Conservation (phyloP, 2,888 invertebrate genomes). For the Dusona sp. region DNA sequence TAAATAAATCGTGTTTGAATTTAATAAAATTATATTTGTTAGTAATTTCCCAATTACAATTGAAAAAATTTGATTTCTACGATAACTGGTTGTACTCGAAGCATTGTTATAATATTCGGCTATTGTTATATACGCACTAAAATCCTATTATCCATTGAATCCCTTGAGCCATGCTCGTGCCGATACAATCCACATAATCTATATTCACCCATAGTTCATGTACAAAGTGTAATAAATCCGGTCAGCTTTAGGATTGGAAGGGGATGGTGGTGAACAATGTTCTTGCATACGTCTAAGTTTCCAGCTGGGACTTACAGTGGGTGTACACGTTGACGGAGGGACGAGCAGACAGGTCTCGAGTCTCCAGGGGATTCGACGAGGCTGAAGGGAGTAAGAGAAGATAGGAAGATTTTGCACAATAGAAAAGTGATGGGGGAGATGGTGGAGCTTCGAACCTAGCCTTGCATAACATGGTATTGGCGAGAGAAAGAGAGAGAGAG, state of each 20-base stretch:
- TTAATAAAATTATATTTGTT: neutral
- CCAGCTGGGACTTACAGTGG: slow-evolving; percentile 57
- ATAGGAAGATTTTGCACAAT: slow-evolving; percentile 17
- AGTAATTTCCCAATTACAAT: neutral
- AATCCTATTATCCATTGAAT: slow-evolving; percentile 27
- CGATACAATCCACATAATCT: slow-evolving; percentile 32
- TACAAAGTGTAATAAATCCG: slow-evolving; percentile 47
- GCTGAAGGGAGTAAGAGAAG: slow-evolving; percentile 24
- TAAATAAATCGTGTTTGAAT: neutral
- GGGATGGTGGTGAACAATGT: slow-evolving; percentile 71
- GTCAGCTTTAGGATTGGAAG: slow-evolving; percentile 45
- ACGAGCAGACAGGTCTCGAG: slow-evolving; percentile 34
- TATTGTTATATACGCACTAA: slow-evolving; percentile 10
- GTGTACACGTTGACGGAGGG: slow-evolving; percentile 32
- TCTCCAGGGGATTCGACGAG: slow-evolving; percentile 31
- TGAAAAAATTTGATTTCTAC: neutral
- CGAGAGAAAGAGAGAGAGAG: slow-evolving; percentile 2
- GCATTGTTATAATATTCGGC: neutral
- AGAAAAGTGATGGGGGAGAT: slow-evolving; percentile 42
- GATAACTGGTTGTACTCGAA: neutral
- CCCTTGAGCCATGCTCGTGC: neutral
- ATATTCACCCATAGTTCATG: slow-evolving; percentile 19
- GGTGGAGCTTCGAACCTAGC: slow-evolving; percentile 52
- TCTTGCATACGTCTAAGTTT: slow-evolving; percentile 72
- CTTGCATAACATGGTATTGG: slow-evolving; percentile 78